Evolutionary conservation across 2,888 invertebrate genomes (phyloP), one percentile per base, ranked within the genome.

Genomic region (Trissoscelio sp.): DNA sequence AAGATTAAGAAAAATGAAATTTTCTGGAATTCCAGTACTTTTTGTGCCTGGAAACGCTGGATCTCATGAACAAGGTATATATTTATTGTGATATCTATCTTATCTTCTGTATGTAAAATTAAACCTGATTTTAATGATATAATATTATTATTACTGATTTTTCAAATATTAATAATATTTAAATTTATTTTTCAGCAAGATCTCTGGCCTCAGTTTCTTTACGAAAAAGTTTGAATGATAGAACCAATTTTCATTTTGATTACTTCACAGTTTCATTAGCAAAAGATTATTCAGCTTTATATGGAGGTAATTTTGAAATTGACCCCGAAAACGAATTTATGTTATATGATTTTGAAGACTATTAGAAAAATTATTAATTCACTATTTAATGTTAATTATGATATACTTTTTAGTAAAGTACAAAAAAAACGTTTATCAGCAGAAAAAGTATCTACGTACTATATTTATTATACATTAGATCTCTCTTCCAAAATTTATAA

Each of bases 31-130:
- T 53, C 99, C 99, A 4, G 97, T 99, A 0, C 93, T 99, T 57
- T 99, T 97, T 92, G 93, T 99, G 74, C 99, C 98, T 12, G 99
- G 99, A 9, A 99, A 98, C 92, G 96, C 96, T 48, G 99, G 99
- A 0, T 98, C 98, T 44, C 95, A 96, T 88, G 97, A 96, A 81
- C 86, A 87, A 85, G 85, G 85, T 85, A 72, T 12, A n/a, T n/a
- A n/a, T n/a, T n/a, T n/a, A n/a, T n/a, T n/a, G n/a, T n/a, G n/a
- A n/a, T n/a, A n/a, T n/a, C n/a, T n/a, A n/a, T n/a, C n/a, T n/a
- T n/a, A n/a, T n/a, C n/a, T n/a, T n/a, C n/a, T n/a, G n/a, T n/a
- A n/a, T n/a, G n/a, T n/a, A n/a, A n/a, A n/a, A n/a, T n/a, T n/a
- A n/a, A n/a, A n/a, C n/a, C n/a, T n/a, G n/a, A n/a, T n/a, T n/a